Conservation (phyloP, 2,113 vertebrate genomes). For the Helogale parvula region DNA sequence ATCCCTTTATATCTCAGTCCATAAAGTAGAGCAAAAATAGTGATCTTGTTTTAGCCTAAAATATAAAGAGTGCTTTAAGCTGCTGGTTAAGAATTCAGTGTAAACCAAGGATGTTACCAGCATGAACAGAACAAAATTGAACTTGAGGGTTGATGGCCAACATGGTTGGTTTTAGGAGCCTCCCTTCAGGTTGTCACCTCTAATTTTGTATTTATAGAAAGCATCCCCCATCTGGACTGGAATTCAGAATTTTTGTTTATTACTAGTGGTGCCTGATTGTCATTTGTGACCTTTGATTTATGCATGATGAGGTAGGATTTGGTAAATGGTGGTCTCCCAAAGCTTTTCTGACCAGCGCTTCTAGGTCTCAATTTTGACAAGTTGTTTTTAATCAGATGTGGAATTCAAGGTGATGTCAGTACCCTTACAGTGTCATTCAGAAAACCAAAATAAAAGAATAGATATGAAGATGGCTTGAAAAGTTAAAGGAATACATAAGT, state of each 20-base stretch:
- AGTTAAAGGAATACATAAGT: background rate
- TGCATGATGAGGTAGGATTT: background rate
- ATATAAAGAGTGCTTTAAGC: background rate
- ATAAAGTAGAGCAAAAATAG: background rate
- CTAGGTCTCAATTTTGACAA: background rate
- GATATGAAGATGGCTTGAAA: background rate
- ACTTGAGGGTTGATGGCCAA: background rate
- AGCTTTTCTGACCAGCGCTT: slow-evolving; percentile 15
- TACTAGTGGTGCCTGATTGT: background rate
- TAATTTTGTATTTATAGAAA: background rate
- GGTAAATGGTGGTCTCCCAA: background rate
- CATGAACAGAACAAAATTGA: background rate
- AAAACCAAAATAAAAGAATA: slow-evolving; percentile 7
- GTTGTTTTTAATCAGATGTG: background rate
- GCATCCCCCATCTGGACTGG: background rate
- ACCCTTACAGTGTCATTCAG: background rate
- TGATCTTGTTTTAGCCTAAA: background rate
- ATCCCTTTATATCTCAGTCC: background rate
- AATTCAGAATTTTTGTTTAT: background rate
- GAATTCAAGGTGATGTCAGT: background rate
- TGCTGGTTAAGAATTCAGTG: background rate
- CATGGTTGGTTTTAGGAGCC: background rate
- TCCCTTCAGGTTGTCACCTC: background rate
- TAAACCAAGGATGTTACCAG: background rate
- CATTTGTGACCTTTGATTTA: background rate